These are phyloP conservation scores for Gila orcuttii DNA, from an alignment of 2,113 vertebrate species.

Conservation along the genomic window DNA sequence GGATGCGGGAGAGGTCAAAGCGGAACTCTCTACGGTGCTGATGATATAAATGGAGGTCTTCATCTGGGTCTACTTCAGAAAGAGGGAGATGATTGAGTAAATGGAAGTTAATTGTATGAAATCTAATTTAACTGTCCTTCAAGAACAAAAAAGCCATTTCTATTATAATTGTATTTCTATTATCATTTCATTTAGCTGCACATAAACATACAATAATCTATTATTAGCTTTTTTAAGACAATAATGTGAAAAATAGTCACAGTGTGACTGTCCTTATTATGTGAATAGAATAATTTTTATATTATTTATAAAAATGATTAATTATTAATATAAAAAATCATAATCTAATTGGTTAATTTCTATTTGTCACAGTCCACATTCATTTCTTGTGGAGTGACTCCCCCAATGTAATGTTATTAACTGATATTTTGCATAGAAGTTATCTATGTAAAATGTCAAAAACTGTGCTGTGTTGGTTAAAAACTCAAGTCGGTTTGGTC, in stretches of 20 bases:
- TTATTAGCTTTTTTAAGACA: too few species aligned
- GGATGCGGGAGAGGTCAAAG: slow-evolving; percentile 93
- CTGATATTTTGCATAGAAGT: not conserved
- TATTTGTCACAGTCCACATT: too few species aligned
- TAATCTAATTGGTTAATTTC: not conserved
- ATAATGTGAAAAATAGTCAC: too few species aligned
- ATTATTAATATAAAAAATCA: not conserved
- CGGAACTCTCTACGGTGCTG: slow-evolving; percentile 86
- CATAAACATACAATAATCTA: too few species aligned
- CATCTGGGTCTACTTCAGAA: slow-evolving; percentile 83
- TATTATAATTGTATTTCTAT: too few species aligned
- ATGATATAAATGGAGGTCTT: slow-evolving; percentile 78
- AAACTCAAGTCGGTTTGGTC: not conserved
- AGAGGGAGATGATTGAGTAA: slow-evolving; percentile 16
- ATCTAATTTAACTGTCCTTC: not conserved
- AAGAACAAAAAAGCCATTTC: not conserved
- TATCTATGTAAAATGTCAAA: not conserved
- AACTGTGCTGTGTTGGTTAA: not conserved
- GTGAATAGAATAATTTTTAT: too few species aligned
- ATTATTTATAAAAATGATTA: not conserved
- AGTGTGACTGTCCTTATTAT: too few species aligned
- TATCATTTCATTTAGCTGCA: too few species aligned
- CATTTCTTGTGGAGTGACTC: not conserved
- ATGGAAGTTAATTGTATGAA: not conserved
- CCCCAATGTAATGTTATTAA: not conserved